Evolutionary conservation across 2,888 invertebrate genomes (phyloP).

Genomic region (Penaeus monodon): DNA sequence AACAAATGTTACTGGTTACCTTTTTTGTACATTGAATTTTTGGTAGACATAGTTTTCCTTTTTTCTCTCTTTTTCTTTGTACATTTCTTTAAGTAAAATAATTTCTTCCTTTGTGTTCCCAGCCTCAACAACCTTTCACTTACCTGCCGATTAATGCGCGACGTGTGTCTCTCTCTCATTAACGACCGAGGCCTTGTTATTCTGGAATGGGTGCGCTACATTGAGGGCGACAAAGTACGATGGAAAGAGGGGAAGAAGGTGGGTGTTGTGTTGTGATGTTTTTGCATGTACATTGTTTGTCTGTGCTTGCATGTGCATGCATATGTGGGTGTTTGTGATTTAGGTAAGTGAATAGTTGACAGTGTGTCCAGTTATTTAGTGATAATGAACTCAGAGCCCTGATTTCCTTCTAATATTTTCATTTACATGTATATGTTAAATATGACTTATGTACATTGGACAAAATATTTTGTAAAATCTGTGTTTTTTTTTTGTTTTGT

Average conservation of each 20-base stretch:
- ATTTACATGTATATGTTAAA: background rate
- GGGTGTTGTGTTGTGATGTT: background rate
- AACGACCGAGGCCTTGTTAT: constrained; percentile 62
- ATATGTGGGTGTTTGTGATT: background rate
- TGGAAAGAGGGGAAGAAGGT: constrained; percentile 55
- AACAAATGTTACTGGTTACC: too few relatives aligned
- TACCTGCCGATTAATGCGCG: constrained; percentile 58
- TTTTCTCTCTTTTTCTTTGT: too few relatives aligned
- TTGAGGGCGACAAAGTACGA: constrained; percentile 33
- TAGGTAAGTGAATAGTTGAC: too few relatives aligned
- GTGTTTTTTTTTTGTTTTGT: background rate
- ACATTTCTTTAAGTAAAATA: background rate
- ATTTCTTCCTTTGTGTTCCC: constrained; percentile 18
- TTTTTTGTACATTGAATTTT: too few relatives aligned
- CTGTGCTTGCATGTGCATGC: background rate
- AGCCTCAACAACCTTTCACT: constrained; percentile 63
- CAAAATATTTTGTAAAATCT: background rate
- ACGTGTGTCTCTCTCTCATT: constrained; percentile 57
- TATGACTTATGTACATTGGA: background rate
- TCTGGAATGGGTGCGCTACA: constrained; percentile 59
- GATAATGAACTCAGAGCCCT: too few relatives aligned
- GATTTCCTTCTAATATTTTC: background rate
- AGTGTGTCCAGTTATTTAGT: too few relatives aligned
- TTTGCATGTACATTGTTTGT: background rate
- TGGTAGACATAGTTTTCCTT: too few relatives aligned